Conservation (phyloP, 2,113 vertebrate genomes). For the Chamaea fasciata region DNA sequence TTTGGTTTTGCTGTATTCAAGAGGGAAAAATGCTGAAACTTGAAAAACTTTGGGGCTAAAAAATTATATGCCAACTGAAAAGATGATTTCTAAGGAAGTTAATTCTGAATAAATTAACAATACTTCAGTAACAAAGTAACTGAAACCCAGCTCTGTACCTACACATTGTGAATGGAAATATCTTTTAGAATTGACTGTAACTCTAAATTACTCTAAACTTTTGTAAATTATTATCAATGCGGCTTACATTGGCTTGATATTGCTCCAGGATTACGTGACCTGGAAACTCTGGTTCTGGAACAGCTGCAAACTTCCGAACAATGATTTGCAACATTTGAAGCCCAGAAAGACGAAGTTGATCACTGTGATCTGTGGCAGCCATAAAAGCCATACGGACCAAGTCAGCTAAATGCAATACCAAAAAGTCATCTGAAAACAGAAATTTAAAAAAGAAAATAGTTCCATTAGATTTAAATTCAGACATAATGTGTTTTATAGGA, state of each 20-base stretch:
- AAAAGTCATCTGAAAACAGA: constrained; percentile 78
- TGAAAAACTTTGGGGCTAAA: neutral
- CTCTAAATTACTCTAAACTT: neutral
- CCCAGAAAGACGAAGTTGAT: constrained; percentile 86
- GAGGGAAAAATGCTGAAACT: neutral
- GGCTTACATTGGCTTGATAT: constrained; percentile 93
- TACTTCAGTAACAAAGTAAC: neutral
- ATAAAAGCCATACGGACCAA: constrained; percentile 96
- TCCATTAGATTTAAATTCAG: neutral
- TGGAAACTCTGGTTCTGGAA: constrained; percentile 92
- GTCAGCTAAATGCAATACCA: constrained; percentile 89
- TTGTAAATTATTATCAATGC: neutral
- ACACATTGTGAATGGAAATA: neutral
- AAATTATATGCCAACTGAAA: neutral
- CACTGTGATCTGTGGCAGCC: constrained; percentile 92
- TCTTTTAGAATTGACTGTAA: neutral
- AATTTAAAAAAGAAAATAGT: neutral
- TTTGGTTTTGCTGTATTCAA: neutral
- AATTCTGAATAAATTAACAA: neutral
- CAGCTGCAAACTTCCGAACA: constrained; percentile 82
- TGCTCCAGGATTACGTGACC: constrained; percentile 94
- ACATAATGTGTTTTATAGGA: neutral
- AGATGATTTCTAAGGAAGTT: neutral
- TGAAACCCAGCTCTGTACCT: neutral
- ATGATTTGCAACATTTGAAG: constrained; percentile 84